These are phyloP conservation scores for Cheiracanthium punctorium DNA, from an alignment of 2,888 invertebrate genomes.

Conservation along the genomic window DNA sequence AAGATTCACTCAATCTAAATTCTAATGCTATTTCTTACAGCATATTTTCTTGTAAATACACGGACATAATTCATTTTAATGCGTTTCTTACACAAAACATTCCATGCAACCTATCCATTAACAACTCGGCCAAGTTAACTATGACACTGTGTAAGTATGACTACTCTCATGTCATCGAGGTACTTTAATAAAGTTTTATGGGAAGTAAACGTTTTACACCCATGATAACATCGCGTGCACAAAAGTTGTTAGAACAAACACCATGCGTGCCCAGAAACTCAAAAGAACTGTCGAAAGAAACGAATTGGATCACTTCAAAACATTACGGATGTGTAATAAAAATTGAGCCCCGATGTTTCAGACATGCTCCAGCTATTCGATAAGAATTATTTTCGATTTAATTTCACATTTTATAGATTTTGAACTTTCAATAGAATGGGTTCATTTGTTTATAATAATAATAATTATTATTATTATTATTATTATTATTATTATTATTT, in stretches of 20 bases:
- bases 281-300: slow-evolving; percentile 45
- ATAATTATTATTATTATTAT: too few relatives aligned
- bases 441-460: too few relatives aligned
- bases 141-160: not conserved
- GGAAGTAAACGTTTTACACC: slow-evolving; percentile 22
- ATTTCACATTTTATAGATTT: too few relatives aligned
- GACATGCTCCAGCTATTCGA: too few relatives aligned
- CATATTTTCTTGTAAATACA: not conserved
- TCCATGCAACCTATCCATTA: slow-evolving; percentile 4
- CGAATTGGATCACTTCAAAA: slow-evolving; percentile 33
- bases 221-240: slow-evolving; percentile 35
- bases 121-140: not conserved
- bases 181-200: slow-evolving; percentile 44
- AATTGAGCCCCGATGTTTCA: not conserved
- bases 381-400: too few relatives aligned
- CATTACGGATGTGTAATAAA: slow-evolving; percentile 9
- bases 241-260: slow-evolving; percentile 28
- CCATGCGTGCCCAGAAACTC: slow-evolving; percentile 45
- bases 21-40: not conserved
- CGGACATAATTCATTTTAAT: not conserved
- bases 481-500: too few relatives aligned
- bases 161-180: not conserved
- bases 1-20: not conserved
- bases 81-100: not conserved
- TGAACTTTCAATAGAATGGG: too few relatives aligned